phyloP scores from a whole-genome alignment of 2,888 invertebrate genomes.

The Resseliella maxima region DNA sequence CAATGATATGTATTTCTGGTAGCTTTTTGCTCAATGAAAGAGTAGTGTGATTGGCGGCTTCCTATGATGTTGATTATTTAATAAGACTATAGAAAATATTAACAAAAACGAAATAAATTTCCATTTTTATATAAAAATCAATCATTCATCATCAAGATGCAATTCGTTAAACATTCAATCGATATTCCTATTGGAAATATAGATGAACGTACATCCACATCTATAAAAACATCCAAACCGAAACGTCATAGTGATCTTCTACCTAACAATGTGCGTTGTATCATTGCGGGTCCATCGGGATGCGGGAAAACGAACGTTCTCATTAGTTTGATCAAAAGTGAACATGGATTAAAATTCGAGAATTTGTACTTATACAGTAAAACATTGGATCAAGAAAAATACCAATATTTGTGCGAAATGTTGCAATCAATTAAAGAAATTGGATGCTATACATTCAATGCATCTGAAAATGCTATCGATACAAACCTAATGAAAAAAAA shows the following conservation, averaged over 20 bases:
- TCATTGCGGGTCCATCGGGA: neutral
- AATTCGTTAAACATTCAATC: slow-evolving; percentile 55
- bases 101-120: neutral
- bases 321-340: neutral
- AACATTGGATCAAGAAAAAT: slow-evolving; percentile 36
- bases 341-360: slow-evolving; percentile 35
- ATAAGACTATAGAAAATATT: neutral
- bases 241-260: slow-evolving; percentile 12
- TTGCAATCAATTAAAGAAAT: slow-evolving; percentile 58
- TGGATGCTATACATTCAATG: slow-evolving; percentile 58
- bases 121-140: neutral
- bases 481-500: slow-evolving; percentile 59
- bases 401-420: slow-evolving; percentile 18
- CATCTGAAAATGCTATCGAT: slow-evolving; percentile 57
- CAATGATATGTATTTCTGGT: slow-evolving; percentile 55
- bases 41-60: neutral
- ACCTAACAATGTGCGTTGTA: slow-evolving; percentile 7
- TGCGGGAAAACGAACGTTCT: slow-evolving; percentile 10
- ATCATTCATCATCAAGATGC: slow-evolving; percentile 44
- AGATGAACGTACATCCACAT: slow-evolving; percentile 11
- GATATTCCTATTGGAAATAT: neutral
- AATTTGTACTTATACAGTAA: no score
- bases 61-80: neutral
- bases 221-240: neutral
- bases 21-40: no score